Conservation (phyloP, 2,888 invertebrate species). For the Dusona sp. region DNA sequence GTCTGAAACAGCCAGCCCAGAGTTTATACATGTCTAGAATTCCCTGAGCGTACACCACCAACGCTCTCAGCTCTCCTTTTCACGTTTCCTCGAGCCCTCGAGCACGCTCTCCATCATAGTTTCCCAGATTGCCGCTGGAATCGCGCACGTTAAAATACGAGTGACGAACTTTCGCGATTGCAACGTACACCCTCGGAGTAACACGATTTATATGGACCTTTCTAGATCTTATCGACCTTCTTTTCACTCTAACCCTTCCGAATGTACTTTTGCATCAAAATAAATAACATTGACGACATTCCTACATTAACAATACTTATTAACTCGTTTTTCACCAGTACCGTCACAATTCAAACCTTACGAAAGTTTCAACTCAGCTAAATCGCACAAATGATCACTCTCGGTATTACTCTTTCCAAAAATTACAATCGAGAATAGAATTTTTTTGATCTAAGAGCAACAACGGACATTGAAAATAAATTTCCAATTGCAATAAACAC, state of each 20-base stretch:
- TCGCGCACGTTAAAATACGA: conserved; percentile 41
- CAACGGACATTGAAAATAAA: too few species aligned
- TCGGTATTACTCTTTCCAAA: too few species aligned
- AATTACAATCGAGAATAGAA: too few species aligned
- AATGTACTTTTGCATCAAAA: not conserved
- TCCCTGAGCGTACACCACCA: conserved; percentile 15
- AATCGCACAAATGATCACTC: too few species aligned
- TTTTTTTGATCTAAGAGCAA: too few species aligned
- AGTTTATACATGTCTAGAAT: conserved; percentile 44
- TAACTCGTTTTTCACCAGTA: not conserved
- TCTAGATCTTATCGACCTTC: not conserved
- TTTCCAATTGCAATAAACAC: too few species aligned
- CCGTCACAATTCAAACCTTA: too few species aligned
- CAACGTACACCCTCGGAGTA: conserved; percentile 1
- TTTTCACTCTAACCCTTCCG: not conserved
- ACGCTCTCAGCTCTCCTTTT: conserved; percentile 11
- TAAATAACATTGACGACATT: not conserved
- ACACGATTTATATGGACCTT: conserved; percentile 1
- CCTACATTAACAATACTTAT: not conserved
- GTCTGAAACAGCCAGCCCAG: conserved; percentile 46
- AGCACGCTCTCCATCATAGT: conserved; percentile 37
- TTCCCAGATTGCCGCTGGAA: conserved; percentile 45
- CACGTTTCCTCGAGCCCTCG: conserved; percentile 33
- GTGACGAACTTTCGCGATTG: conserved; percentile 42
- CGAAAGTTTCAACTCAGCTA: too few species aligned